phyloP scores from a whole-genome alignment of 2,797 vertebrate genomes.

The Brachyalestes nurse region DNA sequence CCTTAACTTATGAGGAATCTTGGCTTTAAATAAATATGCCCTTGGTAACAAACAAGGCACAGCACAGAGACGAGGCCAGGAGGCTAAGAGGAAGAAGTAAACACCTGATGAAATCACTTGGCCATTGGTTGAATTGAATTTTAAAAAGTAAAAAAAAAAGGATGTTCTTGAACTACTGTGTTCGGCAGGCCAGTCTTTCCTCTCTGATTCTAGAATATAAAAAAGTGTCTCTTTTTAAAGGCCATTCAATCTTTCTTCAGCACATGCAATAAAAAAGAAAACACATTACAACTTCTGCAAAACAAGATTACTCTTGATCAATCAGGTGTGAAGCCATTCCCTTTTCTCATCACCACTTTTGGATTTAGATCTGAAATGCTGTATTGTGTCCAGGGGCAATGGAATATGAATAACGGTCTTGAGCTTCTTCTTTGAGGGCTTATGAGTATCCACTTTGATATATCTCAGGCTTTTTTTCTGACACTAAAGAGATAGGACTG shows the following conservation, averaged over 20 bases:
- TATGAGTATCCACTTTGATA: constrained; percentile 41
- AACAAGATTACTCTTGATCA: constrained; percentile 59
- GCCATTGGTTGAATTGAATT: constrained; percentile 15
- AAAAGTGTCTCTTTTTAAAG: constrained; percentile 29
- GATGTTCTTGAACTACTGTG: constrained; percentile 18
- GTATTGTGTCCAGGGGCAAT: constrained; percentile 54
- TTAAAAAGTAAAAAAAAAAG: not conserved
- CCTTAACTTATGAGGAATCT: constrained; percentile 61
- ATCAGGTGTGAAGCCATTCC: constrained; percentile 53
- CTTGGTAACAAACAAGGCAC: constrained; percentile 53
- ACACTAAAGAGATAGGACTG: constrained; percentile 33
- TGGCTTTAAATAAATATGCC: constrained; percentile 63
- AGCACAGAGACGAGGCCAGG: constrained; percentile 16
- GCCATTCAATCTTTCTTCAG: constrained; percentile 43
- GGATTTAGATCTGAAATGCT: constrained; percentile 46
- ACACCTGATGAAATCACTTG: constrained; percentile 29
- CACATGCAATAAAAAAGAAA: constrained; percentile 55
- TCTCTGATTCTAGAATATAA: not conserved
- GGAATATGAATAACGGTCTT: constrained; percentile 55
- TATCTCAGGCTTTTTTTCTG: constrained; percentile 37
- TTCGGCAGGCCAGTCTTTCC: not conserved
- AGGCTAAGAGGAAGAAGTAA: constrained; percentile 31
- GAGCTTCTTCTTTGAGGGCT: constrained; percentile 41
- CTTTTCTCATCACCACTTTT: constrained; percentile 53
- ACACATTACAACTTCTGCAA: constrained; percentile 52